Evolutionary conservation across 1,140 invertebrate genomes (phyloP), one percentile per base, ranked within the genome.

Genomic region (Drosophila tropicalis): DNA sequence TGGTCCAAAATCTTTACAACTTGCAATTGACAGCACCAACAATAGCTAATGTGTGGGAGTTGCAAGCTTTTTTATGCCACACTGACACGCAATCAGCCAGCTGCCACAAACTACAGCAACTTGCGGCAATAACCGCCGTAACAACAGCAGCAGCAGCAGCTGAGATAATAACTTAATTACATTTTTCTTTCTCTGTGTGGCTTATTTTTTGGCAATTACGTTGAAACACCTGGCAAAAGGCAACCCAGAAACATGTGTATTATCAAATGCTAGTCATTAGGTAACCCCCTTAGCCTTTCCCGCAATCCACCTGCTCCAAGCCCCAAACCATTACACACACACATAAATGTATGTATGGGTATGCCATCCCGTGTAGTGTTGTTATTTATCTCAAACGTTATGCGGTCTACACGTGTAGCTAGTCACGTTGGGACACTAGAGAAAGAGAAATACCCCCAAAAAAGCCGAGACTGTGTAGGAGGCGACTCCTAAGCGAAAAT

Each of bases 91-190:
- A 87, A 86, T 86, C 83, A 79, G 72, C 71, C 67, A 79, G 66
- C 76, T 87, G 82, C 75, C 79, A 81, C 47, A 72, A 80, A 74
- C 79, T 80, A 70, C 67, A 72, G 25, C 58, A 47, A 67, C 51
- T 41, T 22, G 34, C 44, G 25, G 36, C 41, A 63, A 12, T 7
- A 15, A 1, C 10, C 41, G 63, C 63, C 32, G 9, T 9, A 12
- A 10, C 9, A 29, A 6, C 36, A 13, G 36, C 41, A 63, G n/a
- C 40, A 44, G 40, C 10, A 54, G 67, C 63, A 76, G 66, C 82
- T 72, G 66, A 76, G 79, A 87, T 89, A 87, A 87, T 87, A 87
- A 87, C 83, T 87, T 89, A 87, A 87, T 87, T 87, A 87, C 84
- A 89, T 79, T 80, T 83, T 79, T 70, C 44, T 34, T 51, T 32